Conservation (phyloP, 2,888 invertebrate genomes). For the Lysandra bellargus region DNA sequence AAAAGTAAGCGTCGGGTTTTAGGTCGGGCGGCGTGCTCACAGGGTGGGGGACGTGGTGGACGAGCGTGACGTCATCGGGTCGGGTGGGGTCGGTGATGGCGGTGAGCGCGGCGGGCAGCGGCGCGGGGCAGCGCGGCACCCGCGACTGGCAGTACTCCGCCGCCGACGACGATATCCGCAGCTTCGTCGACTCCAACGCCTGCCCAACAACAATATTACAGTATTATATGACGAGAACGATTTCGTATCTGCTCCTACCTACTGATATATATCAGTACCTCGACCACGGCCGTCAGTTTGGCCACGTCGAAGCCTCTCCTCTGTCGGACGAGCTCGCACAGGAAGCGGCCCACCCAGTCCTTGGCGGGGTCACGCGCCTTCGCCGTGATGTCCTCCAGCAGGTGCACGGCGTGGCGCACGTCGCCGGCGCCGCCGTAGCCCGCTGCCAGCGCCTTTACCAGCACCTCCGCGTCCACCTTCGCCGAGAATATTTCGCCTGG, state of each 20-base stretch:
- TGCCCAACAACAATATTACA: slow-evolving; percentile 32
- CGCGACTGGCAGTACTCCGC: slow-evolving; percentile 63
- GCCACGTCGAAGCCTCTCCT: slow-evolving; percentile 62
- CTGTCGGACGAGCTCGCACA: slow-evolving; percentile 70
- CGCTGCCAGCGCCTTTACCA: slow-evolving; percentile 71
- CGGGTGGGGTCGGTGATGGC: slow-evolving; percentile 67
- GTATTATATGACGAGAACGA: neutral
- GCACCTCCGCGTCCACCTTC: slow-evolving; percentile 70
- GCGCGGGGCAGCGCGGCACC: slow-evolving; percentile 48
- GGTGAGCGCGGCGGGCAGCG: slow-evolving; percentile 50
- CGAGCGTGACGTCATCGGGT: slow-evolving; percentile 58
- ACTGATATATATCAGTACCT: slow-evolving; percentile 50
- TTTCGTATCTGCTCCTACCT: too few species aligned
- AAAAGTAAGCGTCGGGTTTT: too few species aligned
- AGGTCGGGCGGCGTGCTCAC: slow-evolving; percentile 46
- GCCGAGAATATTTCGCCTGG: slow-evolving; percentile 73
- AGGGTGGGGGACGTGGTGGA: slow-evolving; percentile 73
- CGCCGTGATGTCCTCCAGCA: slow-evolving; percentile 70
- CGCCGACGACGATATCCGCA: slow-evolving; percentile 70
- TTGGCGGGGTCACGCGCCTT: slow-evolving; percentile 66
- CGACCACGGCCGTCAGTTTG: slow-evolving; percentile 64
- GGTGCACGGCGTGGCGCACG: slow-evolving; percentile 64
- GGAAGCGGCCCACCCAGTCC: slow-evolving; percentile 80
- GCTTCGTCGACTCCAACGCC: slow-evolving; percentile 51
- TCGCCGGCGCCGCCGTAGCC: slow-evolving; percentile 74